Evolutionary conservation across 2,797 vertebrate genomes (phyloP).

Genomic region (Manis crassicaudata): DNA sequence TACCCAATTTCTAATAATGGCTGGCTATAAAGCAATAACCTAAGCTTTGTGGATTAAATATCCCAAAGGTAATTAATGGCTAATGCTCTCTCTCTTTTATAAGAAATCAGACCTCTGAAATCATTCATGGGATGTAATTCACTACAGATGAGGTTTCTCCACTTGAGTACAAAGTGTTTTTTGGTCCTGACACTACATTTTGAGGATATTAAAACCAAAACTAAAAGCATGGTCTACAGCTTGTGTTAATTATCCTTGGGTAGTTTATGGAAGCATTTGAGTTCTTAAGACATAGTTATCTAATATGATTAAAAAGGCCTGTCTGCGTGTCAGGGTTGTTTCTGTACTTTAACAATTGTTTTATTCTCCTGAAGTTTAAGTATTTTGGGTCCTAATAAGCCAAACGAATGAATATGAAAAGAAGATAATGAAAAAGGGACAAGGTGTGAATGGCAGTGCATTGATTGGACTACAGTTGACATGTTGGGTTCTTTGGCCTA

Average conservation of each 20-base stretch:
- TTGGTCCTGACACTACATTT: slow-evolving; percentile 58
- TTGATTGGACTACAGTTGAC: background rate
- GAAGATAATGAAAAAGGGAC: slow-evolving; percentile 17
- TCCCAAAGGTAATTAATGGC: slow-evolving; percentile 48
- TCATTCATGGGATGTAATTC: slow-evolving; percentile 67
- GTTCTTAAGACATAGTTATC: slow-evolving; percentile 63
- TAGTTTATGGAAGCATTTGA: slow-evolving; percentile 54
- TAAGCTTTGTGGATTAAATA: slow-evolving; percentile 10
- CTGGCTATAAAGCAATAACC: background rate
- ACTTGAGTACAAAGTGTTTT: slow-evolving; percentile 56
- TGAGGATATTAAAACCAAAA: slow-evolving; percentile 69
- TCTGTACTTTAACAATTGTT: slow-evolving; percentile 63
- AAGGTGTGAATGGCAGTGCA: background rate
- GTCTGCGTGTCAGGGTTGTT: slow-evolving; percentile 43
- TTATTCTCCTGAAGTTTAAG: slow-evolving; percentile 53
- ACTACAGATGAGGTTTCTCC: slow-evolving; percentile 41
- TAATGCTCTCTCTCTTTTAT: slow-evolving; percentile 42
- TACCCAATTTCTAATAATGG: background rate
- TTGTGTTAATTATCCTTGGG: slow-evolving; percentile 72
- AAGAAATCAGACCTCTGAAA: slow-evolving; percentile 68
- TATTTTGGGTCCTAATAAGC: slow-evolving; percentile 20
- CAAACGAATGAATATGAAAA: background rate
- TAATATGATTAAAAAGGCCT: slow-evolving; percentile 71
- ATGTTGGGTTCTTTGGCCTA: background rate
- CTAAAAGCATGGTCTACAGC: slow-evolving; percentile 63